Percentiles rank a stretch among this genome's conserved stretches.
Conservation (phyloP, 2,113 vertebrate genomes). For the Speoplatyrhinus poulsoni region DNA sequence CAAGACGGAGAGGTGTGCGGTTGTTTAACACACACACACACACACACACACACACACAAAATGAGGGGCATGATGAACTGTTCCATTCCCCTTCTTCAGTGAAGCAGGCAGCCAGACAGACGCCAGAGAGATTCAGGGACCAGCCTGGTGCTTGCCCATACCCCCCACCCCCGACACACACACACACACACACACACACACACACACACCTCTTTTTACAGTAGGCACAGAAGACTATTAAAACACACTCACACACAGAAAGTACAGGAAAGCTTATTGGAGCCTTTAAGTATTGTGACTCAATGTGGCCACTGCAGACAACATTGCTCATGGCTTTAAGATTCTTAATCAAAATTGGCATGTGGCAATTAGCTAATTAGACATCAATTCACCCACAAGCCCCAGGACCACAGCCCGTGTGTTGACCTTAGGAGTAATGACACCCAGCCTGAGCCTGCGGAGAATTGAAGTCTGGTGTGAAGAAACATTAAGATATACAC, state of each 20-base stretch:
- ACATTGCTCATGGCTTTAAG: constrained; percentile 23
- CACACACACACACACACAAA: constrained; percentile 3
- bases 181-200: neutral
- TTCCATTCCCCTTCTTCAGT: constrained; percentile 1
- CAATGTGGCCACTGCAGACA: neutral
- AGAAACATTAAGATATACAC: constrained; percentile 45
- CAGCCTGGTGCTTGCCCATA: neutral
- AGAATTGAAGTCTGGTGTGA: neutral
- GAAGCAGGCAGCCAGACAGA: constrained; percentile 10
- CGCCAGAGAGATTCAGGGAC: constrained; percentile 9
- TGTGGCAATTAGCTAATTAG: constrained; percentile 71
- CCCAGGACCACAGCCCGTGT: constrained; percentile 41
- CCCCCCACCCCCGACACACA: neutral
- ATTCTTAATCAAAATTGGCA: constrained; percentile 69
- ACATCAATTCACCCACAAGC: constrained; percentile 65
- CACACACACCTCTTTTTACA: neutral
- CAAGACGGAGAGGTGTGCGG: neutral
- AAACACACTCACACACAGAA: constrained; percentile 8
- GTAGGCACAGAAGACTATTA: no score
- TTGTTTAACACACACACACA: constrained; percentile 9
- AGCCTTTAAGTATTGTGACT: no score
- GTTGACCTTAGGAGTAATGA: constrained; percentile 46
- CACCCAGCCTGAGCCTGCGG: constrained; percentile 8
- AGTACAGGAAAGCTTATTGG: neutral
- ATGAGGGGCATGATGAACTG: constrained; percentile 5